phyloP scores from a whole-genome alignment of 2,113 vertebrate species.

The Tichodroma muraria region DNA sequence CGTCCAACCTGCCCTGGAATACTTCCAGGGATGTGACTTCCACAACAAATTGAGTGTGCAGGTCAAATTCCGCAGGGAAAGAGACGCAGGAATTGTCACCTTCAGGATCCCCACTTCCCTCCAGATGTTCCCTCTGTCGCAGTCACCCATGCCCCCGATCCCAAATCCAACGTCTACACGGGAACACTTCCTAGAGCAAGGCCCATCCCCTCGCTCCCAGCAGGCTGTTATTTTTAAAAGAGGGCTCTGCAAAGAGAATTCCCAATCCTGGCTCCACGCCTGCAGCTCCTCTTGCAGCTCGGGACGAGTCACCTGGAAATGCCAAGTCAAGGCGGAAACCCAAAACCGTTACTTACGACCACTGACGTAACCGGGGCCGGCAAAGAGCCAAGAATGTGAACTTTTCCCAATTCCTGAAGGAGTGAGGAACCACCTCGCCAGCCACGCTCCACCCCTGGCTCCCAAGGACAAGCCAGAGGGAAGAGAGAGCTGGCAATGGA shows the following conservation, averaged over 20 bases:
- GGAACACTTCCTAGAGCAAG: background rate
- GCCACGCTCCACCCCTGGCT: background rate
- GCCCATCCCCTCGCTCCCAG: background rate
- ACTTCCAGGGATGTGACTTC: background rate
- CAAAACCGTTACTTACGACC: slow-evolving; percentile 41
- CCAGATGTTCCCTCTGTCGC: rapidly evolving
- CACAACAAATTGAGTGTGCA: background rate
- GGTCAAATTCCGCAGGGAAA: background rate
- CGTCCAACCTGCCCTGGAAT: background rate
- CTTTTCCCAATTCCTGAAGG: slow-evolving; percentile 21
- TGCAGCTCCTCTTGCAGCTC: background rate
- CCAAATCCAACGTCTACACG: rapidly evolving
- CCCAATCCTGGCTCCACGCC: background rate
- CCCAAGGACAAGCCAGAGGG: background rate
- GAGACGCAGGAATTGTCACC: background rate
- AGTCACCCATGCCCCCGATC: rapidly evolving
- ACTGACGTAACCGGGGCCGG: background rate
- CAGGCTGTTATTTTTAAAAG: background rate
- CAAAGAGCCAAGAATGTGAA: slow-evolving; percentile 66
- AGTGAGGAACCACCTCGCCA: background rate
- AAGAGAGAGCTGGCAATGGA: background rate
- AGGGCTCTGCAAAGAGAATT: background rate
- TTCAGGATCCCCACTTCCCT: background rate
- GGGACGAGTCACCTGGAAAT: slow-evolving; percentile 35
- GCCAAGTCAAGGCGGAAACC: slow-evolving; percentile 50